These are phyloP conservation scores for Lissonota sp. DNA, from an alignment of 2,888 invertebrate species.

Conservation along the genomic window DNA sequence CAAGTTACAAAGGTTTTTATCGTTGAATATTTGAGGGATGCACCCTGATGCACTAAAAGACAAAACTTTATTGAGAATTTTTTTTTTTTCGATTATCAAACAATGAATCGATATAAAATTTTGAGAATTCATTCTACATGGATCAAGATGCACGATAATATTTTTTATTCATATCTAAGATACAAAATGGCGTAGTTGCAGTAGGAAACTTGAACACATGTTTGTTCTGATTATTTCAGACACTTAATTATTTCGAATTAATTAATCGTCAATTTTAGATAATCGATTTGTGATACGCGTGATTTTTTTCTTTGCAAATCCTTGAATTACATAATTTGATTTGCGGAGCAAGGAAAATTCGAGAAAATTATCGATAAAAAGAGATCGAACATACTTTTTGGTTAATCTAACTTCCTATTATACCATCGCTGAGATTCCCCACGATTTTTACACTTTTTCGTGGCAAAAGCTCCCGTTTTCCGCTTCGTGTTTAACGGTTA, in stretches of 20 bases:
- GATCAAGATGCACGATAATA: too few species aligned
- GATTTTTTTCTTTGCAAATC: neutral
- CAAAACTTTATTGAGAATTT: too few species aligned
- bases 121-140: too few species aligned
- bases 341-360: conserved; percentile 3
- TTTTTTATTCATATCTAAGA: too few species aligned
- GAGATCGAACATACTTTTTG: conserved; percentile 29
- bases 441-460: conserved; percentile 33
- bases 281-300: neutral
- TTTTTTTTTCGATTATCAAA: too few species aligned
- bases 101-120: too few species aligned
- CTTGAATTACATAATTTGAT: conserved; percentile 21
- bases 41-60: too few species aligned
- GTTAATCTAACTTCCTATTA: conserved; percentile 46
- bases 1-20: too few species aligned
- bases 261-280: neutral
- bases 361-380: neutral
- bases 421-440: conserved; percentile 19
- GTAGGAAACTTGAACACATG: too few species aligned
- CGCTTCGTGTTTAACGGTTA: conserved; percentile 50
- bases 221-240: too few species aligned
- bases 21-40: too few species aligned
- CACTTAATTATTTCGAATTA: neutral
- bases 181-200: too few species aligned
- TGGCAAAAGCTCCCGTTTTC: conserved; percentile 12